Base-by-base conservation (phyloP, 2,888 invertebrate species). In the Anarsia innoxiella region DNA sequence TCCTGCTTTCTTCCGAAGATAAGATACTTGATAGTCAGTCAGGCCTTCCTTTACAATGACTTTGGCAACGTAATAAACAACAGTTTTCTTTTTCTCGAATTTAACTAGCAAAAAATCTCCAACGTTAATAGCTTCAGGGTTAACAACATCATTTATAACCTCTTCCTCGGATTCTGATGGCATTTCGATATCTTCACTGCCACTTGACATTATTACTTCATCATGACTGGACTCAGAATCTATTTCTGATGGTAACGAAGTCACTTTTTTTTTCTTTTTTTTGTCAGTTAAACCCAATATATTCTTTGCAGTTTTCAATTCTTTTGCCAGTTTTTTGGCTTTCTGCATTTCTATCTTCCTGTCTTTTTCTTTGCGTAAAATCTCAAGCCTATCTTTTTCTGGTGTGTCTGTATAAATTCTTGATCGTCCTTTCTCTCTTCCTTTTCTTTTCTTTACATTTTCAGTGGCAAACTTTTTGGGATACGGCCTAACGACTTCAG, bases 271-370 rank as follows among this genome's bases (percentile, higher is more conserved):
- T 42, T 48, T 45, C 41, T 50, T 51, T 45, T 41, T 45, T 35
- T 37, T 30, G 28, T 49, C 49, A 39, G 45, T 44, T 33, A 47
- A 40, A 26, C 47, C 45, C 45, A 48, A 45, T 31, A 46, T 37
- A 40, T 47, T 47, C 32, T 41, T 45, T 28, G 47, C 44, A 34
- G 47, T 47, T 44, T 49, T 49, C 35, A 49, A 44, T 36, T 46
- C 49, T 42, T 46, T 46, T 37, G 41, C 40, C 42, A 36, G 36
- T 45, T 45, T 42, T 23, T 23, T 23, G 5, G 4, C 23, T 23
- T 4, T 8, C 23, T 23, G 4, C 8, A 6, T 23, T 23, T 23
- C 5, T 23, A 23, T n/a, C n/a, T n/a, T n/a, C n/a, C n/a, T n/a
- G n/a, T n/a, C n/a, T n/a, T n/a, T n/a, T n/a, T n/a, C n/a, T n/a